Evolutionary conservation across 2,888 invertebrate species (phyloP).

Genomic region (Drosophila planitibia): DNA sequence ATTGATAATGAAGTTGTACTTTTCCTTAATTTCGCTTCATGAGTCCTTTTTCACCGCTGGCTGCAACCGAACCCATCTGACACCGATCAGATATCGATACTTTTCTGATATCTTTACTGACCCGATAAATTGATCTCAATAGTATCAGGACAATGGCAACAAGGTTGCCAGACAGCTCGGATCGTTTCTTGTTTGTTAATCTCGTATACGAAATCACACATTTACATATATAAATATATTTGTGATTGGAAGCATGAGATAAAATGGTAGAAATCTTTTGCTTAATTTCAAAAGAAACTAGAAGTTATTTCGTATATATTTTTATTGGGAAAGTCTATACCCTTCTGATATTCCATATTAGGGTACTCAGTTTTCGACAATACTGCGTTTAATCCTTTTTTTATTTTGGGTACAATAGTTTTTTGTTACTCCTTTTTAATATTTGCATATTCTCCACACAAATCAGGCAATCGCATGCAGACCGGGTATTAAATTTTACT

Average conservation of each 20-base stretch:
- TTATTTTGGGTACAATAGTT: constrained; percentile 22
- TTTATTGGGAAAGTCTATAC: neutral
- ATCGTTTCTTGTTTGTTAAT: no score
- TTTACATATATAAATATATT: neutral
- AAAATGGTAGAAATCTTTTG: neutral
- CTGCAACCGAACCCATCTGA: no score
- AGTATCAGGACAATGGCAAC: no score
- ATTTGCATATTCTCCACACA: constrained; percentile 65
- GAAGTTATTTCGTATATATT: neutral
- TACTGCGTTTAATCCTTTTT: neutral
- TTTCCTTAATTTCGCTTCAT: no score
- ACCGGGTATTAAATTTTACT: constrained; percentile 42
- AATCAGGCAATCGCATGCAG: constrained; percentile 64
- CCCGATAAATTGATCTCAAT: no score
- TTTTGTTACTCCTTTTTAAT: constrained; percentile 36
- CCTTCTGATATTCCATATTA: neutral
- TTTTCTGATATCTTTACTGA: no score
- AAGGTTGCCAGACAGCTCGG: no score
- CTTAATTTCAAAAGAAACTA: neutral
- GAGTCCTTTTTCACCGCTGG: no score
- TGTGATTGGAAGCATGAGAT: neutral
- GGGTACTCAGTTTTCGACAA: neutral
- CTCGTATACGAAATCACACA: no score
- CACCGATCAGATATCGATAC: no score
- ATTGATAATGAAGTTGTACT: no score